Percentiles rank a stretch among this genome's conserved stretches.
Evolutionary conservation across 2,888 invertebrate genomes (phyloP).

Genomic region (Electrophaes corylata): DNA sequence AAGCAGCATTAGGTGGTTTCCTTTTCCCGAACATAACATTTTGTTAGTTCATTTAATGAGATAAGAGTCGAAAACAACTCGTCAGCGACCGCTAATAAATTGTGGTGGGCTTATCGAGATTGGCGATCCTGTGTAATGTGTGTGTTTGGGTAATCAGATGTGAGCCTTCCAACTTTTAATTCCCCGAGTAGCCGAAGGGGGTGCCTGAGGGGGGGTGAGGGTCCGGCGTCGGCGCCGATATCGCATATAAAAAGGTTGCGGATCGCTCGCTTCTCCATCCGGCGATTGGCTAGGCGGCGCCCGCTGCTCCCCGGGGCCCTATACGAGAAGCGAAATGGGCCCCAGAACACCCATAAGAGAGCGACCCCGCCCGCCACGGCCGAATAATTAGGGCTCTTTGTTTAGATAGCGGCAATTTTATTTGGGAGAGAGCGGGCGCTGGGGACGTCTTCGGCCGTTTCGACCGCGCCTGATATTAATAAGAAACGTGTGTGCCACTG

Average conservation of each 20-base stretch:
- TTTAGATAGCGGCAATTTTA: conserved; percentile 86
- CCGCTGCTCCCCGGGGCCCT: conserved; percentile 85
- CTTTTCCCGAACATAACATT: conserved; percentile 41
- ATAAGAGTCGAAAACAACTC: conserved; percentile 66
- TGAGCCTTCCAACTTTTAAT: conserved; percentile 79
- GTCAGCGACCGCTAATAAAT: conserved; percentile 71
- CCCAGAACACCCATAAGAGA: conserved; percentile 88
- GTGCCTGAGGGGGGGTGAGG: conserved; percentile 50
- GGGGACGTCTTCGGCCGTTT: conserved; percentile 82
- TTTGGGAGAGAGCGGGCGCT: conserved; percentile 83
- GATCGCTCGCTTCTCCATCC: conserved; percentile 82
- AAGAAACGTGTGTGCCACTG: conserved; percentile 77
- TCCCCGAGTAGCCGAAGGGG: conserved; percentile 63
- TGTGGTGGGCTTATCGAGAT: conserved; percentile 75
- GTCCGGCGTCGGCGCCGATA: conserved; percentile 79
- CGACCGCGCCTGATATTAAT: conserved; percentile 81
- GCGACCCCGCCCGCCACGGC: conserved; percentile 87
- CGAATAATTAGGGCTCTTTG: conserved; percentile 87
- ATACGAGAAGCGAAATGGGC: conserved; percentile 87
- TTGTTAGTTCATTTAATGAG: conserved; percentile 55
- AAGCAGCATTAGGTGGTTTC: conserved; percentile 37
- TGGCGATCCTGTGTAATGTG: conserved; percentile 73
- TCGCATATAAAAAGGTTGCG: conserved; percentile 83
- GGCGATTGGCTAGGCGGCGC: conserved; percentile 87
- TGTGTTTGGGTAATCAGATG: conserved; percentile 80